These are phyloP conservation scores for Excalfactoria chinensis DNA, from an alignment of 2,113 vertebrate species.

Conservation along the genomic window DNA sequence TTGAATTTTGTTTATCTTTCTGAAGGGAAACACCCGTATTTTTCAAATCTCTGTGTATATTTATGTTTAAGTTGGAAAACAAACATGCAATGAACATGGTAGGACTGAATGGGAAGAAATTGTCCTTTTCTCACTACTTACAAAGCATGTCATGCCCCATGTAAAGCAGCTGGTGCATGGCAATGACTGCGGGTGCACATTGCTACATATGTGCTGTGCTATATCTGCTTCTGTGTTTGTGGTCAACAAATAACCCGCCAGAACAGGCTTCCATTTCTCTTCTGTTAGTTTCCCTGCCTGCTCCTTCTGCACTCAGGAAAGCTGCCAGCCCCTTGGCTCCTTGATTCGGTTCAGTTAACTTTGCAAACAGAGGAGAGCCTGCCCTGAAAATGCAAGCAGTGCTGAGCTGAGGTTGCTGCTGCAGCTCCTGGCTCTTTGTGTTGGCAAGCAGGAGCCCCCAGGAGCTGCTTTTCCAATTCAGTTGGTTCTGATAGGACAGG, in stretches of 20 bases:
- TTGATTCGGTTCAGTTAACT: not conserved
- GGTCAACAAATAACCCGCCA: not conserved
- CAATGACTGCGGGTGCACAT: not conserved
- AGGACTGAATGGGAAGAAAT: not conserved
- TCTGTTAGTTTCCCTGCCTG: not conserved
- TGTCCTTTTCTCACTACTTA: not conserved
- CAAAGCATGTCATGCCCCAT: not conserved
- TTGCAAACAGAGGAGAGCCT: not conserved
- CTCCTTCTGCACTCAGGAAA: not conserved
- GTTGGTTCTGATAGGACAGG: fast-evolving
- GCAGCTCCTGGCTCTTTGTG: not conserved
- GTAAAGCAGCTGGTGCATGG: not conserved
- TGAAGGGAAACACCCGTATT: not conserved
- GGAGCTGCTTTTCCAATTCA: not conserved
- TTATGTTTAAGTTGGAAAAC: not conserved
- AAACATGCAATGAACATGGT: not conserved
- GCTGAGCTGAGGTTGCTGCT: not conserved
- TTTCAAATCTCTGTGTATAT: not conserved
- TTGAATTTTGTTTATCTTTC: not conserved
- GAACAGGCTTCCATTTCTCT: not conserved
- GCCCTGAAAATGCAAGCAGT: not conserved
- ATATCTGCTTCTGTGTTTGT: not conserved
- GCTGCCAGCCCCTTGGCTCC: not conserved
- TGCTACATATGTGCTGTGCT: not conserved
- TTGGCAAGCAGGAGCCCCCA: not conserved